phyloP scores from a whole-genome alignment of 2,797 vertebrate species.

The Melanotaenia pygmaea region DNA sequence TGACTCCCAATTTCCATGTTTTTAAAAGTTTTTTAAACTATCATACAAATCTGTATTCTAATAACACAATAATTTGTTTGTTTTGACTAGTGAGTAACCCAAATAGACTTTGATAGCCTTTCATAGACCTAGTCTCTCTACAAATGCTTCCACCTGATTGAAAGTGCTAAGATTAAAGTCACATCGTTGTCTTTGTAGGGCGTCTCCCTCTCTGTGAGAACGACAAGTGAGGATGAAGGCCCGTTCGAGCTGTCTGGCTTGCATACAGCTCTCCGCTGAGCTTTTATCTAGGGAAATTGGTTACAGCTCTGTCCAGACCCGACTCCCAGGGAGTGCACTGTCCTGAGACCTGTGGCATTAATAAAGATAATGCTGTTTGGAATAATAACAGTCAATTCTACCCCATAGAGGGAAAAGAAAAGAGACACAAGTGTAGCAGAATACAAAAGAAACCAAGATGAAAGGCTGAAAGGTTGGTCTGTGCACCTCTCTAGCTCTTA shows the following conservation, averaged over 20 bases:
- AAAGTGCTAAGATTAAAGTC: slow-evolving; percentile 80
- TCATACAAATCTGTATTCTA: slow-evolving; percentile 13
- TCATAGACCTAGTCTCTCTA: slow-evolving; percentile 48
- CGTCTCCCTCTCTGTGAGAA: slow-evolving; percentile 59
- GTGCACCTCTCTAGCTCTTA: slow-evolving; percentile 63
- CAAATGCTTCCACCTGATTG: slow-evolving; percentile 52
- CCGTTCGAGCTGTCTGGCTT: slow-evolving; percentile 58
- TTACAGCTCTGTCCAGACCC: slow-evolving; percentile 63
- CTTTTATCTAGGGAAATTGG: slow-evolving; percentile 86
- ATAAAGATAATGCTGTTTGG: slow-evolving; percentile 85
- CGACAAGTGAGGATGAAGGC: slow-evolving; percentile 73
- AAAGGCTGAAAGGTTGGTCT: slow-evolving; percentile 75
- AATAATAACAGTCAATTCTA: slow-evolving; percentile 83
- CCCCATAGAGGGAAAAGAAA: slow-evolving; percentile 68
- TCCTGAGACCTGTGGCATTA: slow-evolving; percentile 79
- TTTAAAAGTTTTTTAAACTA: slow-evolving; percentile 30
- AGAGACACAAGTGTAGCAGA: slow-evolving; percentile 67
- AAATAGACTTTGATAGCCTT: slow-evolving; percentile 56
- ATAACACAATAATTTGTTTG: slow-evolving; percentile 49
- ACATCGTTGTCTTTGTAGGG: slow-evolving; percentile 70
- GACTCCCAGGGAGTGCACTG: slow-evolving; percentile 64
- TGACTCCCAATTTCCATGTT: slow-evolving; percentile 7
- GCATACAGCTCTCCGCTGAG: slow-evolving; percentile 64
- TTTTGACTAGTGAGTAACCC: slow-evolving; percentile 43
- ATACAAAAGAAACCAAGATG: slow-evolving; percentile 84